Evolutionary conservation across 2,888 invertebrate species (phyloP).

Genomic region (Troides oblongomaculatus): DNA sequence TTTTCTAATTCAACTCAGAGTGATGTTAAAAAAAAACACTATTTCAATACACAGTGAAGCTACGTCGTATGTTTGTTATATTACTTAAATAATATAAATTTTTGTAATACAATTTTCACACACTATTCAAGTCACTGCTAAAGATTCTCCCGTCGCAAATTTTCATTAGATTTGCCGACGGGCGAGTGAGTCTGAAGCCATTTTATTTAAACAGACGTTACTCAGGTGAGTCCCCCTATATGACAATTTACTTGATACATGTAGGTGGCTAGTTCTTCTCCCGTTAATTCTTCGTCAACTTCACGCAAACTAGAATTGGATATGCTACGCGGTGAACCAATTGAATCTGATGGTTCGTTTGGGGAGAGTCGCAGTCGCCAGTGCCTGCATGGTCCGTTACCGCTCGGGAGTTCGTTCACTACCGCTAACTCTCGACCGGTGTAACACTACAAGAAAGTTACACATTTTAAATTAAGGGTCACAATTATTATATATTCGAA

Average conservation of each 20-base stretch:
- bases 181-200: conserved; percentile 15
- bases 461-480: conserved; percentile 7
- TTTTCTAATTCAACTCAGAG: too few species aligned
- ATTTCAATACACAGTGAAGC: background rate
- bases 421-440: conserved; percentile 32
- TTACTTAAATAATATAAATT: conserved; percentile 4
- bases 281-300: conserved; percentile 84
- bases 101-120: conserved; percentile 3
- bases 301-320: conserved; percentile 89
- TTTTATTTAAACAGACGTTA: conserved; percentile 53
- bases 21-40: background rate
- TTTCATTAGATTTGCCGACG: conserved; percentile 6
- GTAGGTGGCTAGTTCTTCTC: conserved; percentile 84
- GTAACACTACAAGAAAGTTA: conserved; percentile 33
- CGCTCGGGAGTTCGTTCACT: conserved; percentile 63
- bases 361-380: conserved; percentile 50
- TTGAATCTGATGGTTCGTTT: conserved; percentile 63
- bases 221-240: conserved; percentile 69
- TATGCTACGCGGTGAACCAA: conserved; percentile 79
- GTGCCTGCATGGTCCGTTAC: conserved; percentile 61
- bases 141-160: conserved; percentile 3
- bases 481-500: background rate
- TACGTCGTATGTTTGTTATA: background rate
- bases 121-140: conserved; percentile 8
- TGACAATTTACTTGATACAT: conserved; percentile 84